Evolutionary conservation across 2,113 vertebrate species (phyloP).

Genomic region (Paedocypris sp.): DNA sequence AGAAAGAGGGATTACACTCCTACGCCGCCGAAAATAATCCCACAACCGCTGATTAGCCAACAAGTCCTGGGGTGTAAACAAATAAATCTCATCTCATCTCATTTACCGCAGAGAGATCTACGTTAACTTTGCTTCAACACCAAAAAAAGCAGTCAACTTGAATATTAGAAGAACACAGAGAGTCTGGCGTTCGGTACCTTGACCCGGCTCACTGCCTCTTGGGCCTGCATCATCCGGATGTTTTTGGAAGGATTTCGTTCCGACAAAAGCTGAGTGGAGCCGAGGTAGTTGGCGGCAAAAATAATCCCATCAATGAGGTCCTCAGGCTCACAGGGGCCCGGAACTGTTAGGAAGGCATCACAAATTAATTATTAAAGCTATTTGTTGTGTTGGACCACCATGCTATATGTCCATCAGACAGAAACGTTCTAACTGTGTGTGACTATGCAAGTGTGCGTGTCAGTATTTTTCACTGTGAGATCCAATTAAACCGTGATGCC

Average conservation of each 20-base stretch:
- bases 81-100: constrained; percentile 33
- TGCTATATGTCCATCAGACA: no score
- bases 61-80: constrained; percentile 33
- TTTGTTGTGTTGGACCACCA: constrained; percentile 24
- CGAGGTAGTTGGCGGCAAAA: constrained; percentile 97
- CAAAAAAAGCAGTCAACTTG: not conserved
- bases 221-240: constrained; percentile 97
- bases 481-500: no score
- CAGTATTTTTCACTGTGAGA: no score
- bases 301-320: constrained; percentile 99
- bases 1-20: constrained; percentile 15
- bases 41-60: constrained; percentile 32
- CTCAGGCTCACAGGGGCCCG: constrained; percentile 94
- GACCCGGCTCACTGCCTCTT: constrained; percentile 93
- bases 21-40: constrained; percentile 18
- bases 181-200: constrained; percentile 67
- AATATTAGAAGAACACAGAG: constrained; percentile 6
- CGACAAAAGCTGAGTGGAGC: constrained; percentile 93
- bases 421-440: constrained; percentile 24
- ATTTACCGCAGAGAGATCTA: constrained; percentile 8
- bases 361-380: constrained; percentile 15
- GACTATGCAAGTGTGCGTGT: no score
- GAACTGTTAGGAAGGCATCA: constrained; percentile 60
- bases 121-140: not conserved
- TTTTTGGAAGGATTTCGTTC: constrained; percentile 98